A percentile compares a stretch with the other conserved stretches of the same genome.
phyloP scores from a whole-genome alignment of 1,140 invertebrate genomes.

The Drosophila ironensis region DNA sequence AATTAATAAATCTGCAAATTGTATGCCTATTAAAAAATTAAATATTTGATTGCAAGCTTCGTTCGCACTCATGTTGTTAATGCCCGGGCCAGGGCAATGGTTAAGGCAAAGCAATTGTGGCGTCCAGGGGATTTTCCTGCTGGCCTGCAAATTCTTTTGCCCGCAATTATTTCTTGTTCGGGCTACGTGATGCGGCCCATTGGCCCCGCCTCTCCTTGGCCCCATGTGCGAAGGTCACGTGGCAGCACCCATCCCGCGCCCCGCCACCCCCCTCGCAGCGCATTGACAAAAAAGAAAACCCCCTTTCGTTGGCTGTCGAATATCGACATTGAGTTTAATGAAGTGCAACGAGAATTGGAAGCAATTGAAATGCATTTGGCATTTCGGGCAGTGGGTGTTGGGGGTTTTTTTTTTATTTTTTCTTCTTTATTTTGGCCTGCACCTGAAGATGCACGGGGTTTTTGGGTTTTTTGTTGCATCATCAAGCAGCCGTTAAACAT shows the following conservation, averaged over 20 bases:
- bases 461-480: conserved; percentile 12
- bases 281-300: background rate
- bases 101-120: background rate
- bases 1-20: too few relatives aligned
- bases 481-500: conserved; percentile 56
- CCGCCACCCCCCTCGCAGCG: background rate
- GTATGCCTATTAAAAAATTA: too few relatives aligned
- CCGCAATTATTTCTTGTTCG: conserved; percentile 2
- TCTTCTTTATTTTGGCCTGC: too few relatives aligned
- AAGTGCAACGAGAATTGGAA: conserved; percentile 68
- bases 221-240: conserved; percentile 63
- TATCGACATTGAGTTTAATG: conserved; percentile 69
- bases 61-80: too few relatives aligned
- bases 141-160: conserved; percentile 1
- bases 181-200: conserved; percentile 53
- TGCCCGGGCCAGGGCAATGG: too few relatives aligned
- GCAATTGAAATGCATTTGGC: conserved; percentile 68
- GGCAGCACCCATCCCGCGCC: conserved; percentile 19
- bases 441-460: conserved; percentile 6
- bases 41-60: too few relatives aligned
- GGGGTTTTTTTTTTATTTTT: background rate
- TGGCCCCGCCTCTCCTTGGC: background rate
- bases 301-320: conserved; percentile 29
- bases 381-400: background rate
- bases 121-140: background rate